These are phyloP conservation scores for Patagioenas fasciata DNA, from an alignment of 2,113 vertebrate genomes.

Conservation along the genomic window DNA sequence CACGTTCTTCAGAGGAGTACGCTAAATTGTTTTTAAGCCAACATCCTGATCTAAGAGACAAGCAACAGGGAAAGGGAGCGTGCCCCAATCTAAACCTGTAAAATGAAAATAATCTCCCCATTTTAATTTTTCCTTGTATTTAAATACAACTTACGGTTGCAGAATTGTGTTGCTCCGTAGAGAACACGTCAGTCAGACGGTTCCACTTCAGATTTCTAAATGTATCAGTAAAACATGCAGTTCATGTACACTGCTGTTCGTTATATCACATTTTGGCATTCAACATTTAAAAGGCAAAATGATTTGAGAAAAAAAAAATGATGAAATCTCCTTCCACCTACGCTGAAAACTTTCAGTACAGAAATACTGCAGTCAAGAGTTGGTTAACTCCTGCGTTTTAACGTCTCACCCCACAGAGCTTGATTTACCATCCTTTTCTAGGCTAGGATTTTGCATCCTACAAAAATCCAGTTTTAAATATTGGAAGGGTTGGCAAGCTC, in stretches of 20 bases:
- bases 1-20: not conserved
- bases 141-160: not conserved
- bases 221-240: not conserved
- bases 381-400: slow-evolving; percentile 23
- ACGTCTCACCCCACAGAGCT: slow-evolving; percentile 18
- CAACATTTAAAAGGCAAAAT: not conserved
- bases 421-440: slow-evolving; percentile 22
- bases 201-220: slow-evolving; percentile 22
- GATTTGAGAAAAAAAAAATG: not conserved
- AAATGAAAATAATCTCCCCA: not conserved
- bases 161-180: not conserved
- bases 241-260: slow-evolving; percentile 2
- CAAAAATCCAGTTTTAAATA: not conserved
- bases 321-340: not conserved
- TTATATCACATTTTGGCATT: not conserved
- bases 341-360: not conserved
- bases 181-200: not conserved
- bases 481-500: slow-evolving; percentile 11
- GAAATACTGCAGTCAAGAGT: not conserved
- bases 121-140: not conserved
- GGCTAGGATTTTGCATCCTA: not conserved
- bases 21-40: not conserved
- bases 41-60: not conserved
- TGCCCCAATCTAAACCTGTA: not conserved
- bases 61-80: not conserved